These are phyloP conservation scores for Cacatua alba DNA, from an alignment of 2,113 vertebrate species.

Conservation along the genomic window DNA sequence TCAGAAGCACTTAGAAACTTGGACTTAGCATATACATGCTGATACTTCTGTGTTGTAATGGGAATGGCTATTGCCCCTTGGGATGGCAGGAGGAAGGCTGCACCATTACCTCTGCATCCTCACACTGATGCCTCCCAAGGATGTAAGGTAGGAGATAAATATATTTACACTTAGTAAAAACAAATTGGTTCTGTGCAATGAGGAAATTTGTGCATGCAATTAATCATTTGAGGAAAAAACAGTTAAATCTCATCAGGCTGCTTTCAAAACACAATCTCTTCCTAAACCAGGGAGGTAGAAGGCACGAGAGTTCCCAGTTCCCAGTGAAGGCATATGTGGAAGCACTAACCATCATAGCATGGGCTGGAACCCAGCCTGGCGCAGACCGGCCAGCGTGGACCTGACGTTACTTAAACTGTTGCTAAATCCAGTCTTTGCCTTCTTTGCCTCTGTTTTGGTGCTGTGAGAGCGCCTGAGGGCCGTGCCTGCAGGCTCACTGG, in stretches of 20 bases:
- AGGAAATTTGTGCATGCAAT: background rate
- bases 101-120: background rate
- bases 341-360: background rate
- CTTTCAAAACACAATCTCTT: background rate
- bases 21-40: too few relatives aligned
- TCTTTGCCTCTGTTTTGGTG: background rate
- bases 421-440: background rate
- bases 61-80: background rate
- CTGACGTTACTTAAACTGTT: background rate
- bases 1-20: background rate
- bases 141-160: background rate
- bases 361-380: background rate
- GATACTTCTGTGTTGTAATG: background rate
- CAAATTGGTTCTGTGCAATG: background rate
- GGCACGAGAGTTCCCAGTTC: background rate
- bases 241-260: background rate
- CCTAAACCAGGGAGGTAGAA: background rate
- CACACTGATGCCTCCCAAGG: background rate
- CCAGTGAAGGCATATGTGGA: fast-evolving
- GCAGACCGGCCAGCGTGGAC: background rate
- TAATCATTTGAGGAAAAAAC: background rate
- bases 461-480: background rate
- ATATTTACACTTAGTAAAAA: background rate
- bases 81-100: background rate
- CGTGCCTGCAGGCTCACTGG: fast-evolving